phyloP scores from a whole-genome alignment of 2,888 invertebrate species.

The Chrysotoxum bicinctum region DNA sequence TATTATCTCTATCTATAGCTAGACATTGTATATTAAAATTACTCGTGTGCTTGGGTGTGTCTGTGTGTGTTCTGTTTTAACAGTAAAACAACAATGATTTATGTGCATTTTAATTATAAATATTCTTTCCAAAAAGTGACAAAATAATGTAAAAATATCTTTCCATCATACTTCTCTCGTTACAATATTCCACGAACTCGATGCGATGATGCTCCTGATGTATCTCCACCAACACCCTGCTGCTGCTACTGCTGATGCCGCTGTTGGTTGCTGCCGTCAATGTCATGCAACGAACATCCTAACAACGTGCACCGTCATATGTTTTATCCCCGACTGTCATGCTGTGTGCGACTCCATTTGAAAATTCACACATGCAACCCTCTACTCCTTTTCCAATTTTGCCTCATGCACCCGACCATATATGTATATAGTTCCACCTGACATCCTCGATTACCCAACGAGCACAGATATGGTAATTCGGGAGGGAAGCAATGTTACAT shows the following conservation, averaged over 20 bases:
- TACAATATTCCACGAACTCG: slow-evolving; percentile 42
- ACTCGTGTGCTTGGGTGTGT: background rate
- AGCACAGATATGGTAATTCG: slow-evolving; percentile 93
- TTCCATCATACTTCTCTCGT: slow-evolving; percentile 59
- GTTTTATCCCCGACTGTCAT: slow-evolving; percentile 33
- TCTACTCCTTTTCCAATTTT: background rate
- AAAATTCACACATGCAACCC: slow-evolving; percentile 62
- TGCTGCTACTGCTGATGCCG: background rate
- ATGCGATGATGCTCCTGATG: slow-evolving; percentile 49
- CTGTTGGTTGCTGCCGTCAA: slow-evolving; percentile 19
- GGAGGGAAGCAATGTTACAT: slow-evolving; percentile 92
- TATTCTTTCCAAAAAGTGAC: slow-evolving; percentile 51
- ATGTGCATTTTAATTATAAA: slow-evolving; percentile 73
- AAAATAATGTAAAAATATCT: slow-evolving; percentile 48
- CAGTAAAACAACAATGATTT: slow-evolving; percentile 67
- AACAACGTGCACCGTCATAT: slow-evolving; percentile 42
- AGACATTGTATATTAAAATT: slow-evolving; percentile 2
- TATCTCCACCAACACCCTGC: background rate
- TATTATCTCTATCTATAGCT: slow-evolving; percentile 12
- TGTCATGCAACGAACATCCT: slow-evolving; percentile 32
- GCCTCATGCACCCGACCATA: background rate
- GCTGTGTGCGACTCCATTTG: slow-evolving; percentile 54
- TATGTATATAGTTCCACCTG: slow-evolving; percentile 87
- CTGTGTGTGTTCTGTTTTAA: background rate
- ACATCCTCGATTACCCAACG: slow-evolving; percentile 91